Evolutionary conservation across 2,888 invertebrate genomes (phyloP).

Genomic region (Yponomeuta malinellus): DNA sequence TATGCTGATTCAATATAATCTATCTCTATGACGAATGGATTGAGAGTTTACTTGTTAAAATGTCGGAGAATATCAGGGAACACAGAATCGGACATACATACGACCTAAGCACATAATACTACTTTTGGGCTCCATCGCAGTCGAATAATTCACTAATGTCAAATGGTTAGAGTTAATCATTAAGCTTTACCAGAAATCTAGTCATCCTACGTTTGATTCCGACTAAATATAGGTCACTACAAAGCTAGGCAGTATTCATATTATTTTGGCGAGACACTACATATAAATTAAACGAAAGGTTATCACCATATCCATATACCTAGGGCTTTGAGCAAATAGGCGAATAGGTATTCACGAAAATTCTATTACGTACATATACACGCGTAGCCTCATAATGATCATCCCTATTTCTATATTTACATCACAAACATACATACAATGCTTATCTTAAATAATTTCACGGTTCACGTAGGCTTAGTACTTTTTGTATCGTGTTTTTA

Average conservation of each 20-base stretch:
- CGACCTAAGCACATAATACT: no score
- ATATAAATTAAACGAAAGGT: neutral
- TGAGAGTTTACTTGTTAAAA: no score
- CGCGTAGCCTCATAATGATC: constrained; percentile 3
- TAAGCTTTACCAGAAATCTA: constrained; percentile 6
- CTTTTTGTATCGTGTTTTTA: neutral
- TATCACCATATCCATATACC: constrained; percentile 19
- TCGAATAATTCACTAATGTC: no score
- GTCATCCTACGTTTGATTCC: constrained; percentile 8
- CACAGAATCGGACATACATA: no score
- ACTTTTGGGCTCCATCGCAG: no score
- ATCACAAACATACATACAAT: neutral
- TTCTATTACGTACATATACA: constrained; percentile 30
- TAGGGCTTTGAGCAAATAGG: constrained; percentile 55
- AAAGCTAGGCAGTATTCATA: constrained; percentile 6
- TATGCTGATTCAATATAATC: no score
- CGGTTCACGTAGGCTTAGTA: neutral
- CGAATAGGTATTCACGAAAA: constrained; percentile 43
- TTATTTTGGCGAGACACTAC: neutral
- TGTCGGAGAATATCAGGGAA: no score
- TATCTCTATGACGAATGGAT: no score
- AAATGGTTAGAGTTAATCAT: no score
- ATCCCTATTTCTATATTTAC: constrained; percentile 21
- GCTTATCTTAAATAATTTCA: neutral
- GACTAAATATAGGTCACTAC: neutral